phyloP scores from a whole-genome alignment of 2,797 vertebrate genomes.

The Crypturellus tataupa region DNA sequence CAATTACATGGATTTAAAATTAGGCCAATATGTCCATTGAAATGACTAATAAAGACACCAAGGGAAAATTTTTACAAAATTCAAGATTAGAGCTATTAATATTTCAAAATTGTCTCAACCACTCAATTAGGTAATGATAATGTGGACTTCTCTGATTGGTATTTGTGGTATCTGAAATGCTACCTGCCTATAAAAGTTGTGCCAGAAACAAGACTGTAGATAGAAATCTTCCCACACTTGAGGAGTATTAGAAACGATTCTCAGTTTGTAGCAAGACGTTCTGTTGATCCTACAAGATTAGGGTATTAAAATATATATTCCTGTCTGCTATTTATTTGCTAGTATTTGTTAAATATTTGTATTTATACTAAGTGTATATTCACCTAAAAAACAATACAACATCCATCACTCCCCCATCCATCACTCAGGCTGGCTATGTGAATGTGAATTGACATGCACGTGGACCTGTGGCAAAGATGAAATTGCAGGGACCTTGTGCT shows the following conservation, averaged over 20 bases:
- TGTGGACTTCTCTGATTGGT: neutral
- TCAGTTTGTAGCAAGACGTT: neutral
- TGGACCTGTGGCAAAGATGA: neutral
- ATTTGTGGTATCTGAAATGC: neutral
- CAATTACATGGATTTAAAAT: neutral
- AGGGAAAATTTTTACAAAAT: neutral
- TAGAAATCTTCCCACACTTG: neutral
- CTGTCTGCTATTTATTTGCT: neutral
- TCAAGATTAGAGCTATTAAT: neutral
- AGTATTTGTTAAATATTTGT: neutral
- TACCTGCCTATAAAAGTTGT: neutral
- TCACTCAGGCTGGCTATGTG: neutral
- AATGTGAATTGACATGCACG: accelerated
- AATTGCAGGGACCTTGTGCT: neutral
- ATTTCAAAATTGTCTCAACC: neutral
- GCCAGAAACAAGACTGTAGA: neutral
- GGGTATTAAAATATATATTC: neutral
- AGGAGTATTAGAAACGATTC: neutral
- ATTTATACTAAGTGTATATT: neutral
- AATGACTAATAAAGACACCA: neutral
- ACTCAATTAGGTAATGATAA: neutral
- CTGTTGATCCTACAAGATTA: neutral
- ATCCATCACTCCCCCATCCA: neutral
- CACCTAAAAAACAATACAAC: too few relatives aligned
- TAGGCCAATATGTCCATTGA: neutral